A percentile compares a stretch with the other conserved stretches of the same genome.
phyloP scores from a whole-genome alignment of 2,888 invertebrate species.

The Trachelus stipa region DNA sequence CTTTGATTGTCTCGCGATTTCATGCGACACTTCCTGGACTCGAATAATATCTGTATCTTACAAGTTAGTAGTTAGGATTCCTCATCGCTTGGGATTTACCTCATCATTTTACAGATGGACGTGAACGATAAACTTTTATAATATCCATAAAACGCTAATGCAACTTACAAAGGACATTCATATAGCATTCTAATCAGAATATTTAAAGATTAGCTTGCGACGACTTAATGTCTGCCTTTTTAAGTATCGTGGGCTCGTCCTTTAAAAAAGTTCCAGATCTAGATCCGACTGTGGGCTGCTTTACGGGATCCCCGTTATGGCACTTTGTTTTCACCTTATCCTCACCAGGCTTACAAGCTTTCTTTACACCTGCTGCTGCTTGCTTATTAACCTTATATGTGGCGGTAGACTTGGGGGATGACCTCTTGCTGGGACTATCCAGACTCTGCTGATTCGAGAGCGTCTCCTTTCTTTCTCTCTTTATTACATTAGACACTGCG shows the following conservation, averaged over 20 bases:
- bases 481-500: constrained; percentile 30
- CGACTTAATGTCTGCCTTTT: constrained; percentile 64
- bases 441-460: constrained; percentile 48
- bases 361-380: constrained; percentile 33
- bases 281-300: constrained; percentile 66
- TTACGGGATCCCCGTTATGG: constrained; percentile 52
- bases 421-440: constrained; percentile 57
- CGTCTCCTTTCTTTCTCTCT: constrained; percentile 48
- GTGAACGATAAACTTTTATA: neutral
- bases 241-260: constrained; percentile 78
- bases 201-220: constrained; percentile 58
- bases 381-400: constrained; percentile 41
- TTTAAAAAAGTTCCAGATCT: constrained; percentile 81
- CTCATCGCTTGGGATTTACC: neutral
- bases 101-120: neutral
- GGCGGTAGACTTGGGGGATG: constrained; percentile 57
- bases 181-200: neutral
- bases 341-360: constrained; percentile 37
- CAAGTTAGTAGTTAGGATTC: neutral
- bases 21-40: neutral
- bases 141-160: neutral
- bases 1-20: neutral
- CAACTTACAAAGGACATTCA: neutral
- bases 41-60: neutral
- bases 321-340: constrained; percentile 55